These are phyloP conservation scores for Ctena decussata DNA, from an alignment of 2,888 invertebrate species.

Conservation along the genomic window DNA sequence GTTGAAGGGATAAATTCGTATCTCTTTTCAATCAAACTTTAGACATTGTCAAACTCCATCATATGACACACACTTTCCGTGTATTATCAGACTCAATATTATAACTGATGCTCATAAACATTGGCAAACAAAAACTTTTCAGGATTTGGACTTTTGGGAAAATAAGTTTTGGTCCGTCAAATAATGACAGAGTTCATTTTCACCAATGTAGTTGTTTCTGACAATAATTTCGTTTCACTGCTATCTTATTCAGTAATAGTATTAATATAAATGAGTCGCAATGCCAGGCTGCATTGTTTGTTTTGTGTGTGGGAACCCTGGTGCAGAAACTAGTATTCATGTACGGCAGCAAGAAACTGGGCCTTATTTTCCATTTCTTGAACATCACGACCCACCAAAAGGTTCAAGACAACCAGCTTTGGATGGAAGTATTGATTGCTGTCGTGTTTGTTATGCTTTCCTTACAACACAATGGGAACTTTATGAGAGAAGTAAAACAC, in stretches of 20 bases:
- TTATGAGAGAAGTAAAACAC: conserved; percentile 94
- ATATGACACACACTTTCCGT: too few species aligned
- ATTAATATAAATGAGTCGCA: too few species aligned
- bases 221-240: too few species aligned
- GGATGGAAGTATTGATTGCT: conserved; percentile 90
- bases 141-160: neutral
- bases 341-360: conserved; percentile 79
- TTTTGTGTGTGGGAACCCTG: conserved; percentile 86
- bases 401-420: conserved; percentile 88
- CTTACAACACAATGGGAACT: conserved; percentile 97
- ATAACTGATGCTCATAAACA: too few species aligned
- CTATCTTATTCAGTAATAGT: too few species aligned
- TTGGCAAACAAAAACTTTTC: conserved; percentile 12
- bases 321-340: conserved; percentile 77
- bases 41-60: neutral
- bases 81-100: too few species aligned
- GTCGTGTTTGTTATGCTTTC: conserved; percentile 95
- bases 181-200: too few species aligned
- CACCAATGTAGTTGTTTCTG: too few species aligned
- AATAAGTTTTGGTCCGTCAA: too few species aligned
- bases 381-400: conserved; percentile 94
- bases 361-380: conserved; percentile 96
- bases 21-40: neutral
- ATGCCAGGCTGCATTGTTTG: conserved; percentile 82
- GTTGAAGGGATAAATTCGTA: neutral